Percentiles rank a stretch among this genome's conserved stretches.
Conservation (phyloP, 2,797 vertebrate species). For the Gastrophryne carolinensis region DNA sequence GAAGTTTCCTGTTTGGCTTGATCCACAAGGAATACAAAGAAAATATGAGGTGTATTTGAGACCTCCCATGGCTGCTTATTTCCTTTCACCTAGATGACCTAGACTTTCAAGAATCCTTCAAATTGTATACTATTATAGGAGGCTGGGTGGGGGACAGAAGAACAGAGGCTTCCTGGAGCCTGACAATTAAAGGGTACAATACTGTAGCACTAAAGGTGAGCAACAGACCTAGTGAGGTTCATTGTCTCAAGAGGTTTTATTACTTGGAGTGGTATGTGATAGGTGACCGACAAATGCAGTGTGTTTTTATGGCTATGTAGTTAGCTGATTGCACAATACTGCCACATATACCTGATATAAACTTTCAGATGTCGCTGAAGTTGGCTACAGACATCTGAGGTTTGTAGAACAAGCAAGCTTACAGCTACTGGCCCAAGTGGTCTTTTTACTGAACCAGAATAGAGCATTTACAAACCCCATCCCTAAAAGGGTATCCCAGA, state of each 20-base stretch:
- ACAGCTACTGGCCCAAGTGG: too few relatives aligned
- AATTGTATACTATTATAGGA: conserved; percentile 1
- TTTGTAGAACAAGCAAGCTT: too few relatives aligned
- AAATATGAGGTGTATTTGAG: conserved; percentile 26
- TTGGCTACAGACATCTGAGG: too few relatives aligned
- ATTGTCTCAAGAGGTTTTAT: conserved; percentile 30
- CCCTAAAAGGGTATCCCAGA: too few relatives aligned
- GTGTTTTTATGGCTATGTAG: not conserved
- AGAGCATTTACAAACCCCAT: too few relatives aligned
- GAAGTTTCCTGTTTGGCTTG: conserved; percentile 33
- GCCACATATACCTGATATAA: too few relatives aligned
- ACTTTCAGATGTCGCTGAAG: too few relatives aligned
- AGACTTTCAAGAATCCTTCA: conserved; percentile 16
- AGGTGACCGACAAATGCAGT: not conserved
- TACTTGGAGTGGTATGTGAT: conserved; percentile 15
- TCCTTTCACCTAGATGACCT: conserved; percentile 38
- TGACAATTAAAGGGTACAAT: conserved; percentile 33
- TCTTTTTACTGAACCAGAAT: too few relatives aligned
- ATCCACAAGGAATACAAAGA: conserved; percentile 14
- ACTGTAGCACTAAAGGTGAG: conserved; percentile 34
- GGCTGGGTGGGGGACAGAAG: conserved; percentile 10
- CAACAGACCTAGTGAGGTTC: conserved; percentile 35
- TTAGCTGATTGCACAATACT: not conserved
- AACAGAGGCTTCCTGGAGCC: conserved; percentile 36
- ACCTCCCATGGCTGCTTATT: conserved; percentile 18